A percentile compares a stretch with the other conserved stretches of the same genome.
Evolutionary conservation across 2,113 vertebrate species (phyloP).

Genomic region (Scophthalmus maximus): DNA sequence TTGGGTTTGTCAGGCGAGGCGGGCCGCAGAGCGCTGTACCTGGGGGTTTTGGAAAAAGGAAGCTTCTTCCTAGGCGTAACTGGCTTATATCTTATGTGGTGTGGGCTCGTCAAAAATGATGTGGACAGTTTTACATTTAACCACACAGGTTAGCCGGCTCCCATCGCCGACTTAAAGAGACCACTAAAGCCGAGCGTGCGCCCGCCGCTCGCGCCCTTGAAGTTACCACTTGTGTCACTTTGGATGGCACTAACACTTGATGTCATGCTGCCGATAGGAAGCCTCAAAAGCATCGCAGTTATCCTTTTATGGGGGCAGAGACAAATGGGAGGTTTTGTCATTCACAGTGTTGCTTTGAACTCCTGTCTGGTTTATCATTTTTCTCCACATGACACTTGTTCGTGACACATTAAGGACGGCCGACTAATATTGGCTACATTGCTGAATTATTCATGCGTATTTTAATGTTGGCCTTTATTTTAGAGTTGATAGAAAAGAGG

Average conservation of each 20-base stretch:
- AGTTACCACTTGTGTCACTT: not conserved
- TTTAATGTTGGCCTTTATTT: not conserved
- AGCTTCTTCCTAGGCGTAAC: too few species aligned
- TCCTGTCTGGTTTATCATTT: not conserved
- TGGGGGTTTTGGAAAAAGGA: too few species aligned
- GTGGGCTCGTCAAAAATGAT: too few species aligned
- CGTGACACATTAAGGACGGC: not conserved
- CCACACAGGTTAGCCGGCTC: not conserved
- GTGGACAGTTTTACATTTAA: not conserved
- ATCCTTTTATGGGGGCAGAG: not conserved
- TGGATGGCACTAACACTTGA: not conserved
- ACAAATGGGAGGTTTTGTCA: not conserved
- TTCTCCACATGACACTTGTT: slow-evolving; percentile 1
- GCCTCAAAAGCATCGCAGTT: not conserved
- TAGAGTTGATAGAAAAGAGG: too few species aligned
- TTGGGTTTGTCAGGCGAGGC: not conserved
- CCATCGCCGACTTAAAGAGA: too few species aligned
- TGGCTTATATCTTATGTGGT: too few species aligned
- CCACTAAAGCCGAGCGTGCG: not conserved
- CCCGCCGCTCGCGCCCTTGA: too few species aligned
- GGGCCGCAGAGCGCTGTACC: not conserved
- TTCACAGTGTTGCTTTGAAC: not conserved
- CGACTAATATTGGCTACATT: not conserved
- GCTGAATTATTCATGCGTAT: not conserved
- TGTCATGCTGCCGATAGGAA: not conserved